Evolutionary conservation across 2,113 vertebrate genomes (phyloP).

Genomic region (Corythornis vintsioides): DNA sequence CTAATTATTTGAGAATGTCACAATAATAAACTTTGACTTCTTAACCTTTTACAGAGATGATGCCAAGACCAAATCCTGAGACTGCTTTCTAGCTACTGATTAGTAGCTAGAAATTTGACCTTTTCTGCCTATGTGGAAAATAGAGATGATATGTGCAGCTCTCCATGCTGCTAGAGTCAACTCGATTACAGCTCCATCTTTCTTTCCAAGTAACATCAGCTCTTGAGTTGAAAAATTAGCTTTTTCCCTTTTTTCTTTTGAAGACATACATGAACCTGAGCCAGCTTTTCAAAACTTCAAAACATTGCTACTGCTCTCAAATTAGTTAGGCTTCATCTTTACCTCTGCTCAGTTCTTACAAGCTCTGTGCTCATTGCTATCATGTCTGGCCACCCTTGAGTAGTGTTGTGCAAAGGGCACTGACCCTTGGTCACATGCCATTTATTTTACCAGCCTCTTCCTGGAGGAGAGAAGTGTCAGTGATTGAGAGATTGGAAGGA

Average conservation of each 20-base stretch:
- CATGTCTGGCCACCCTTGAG: not conserved
- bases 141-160: not conserved
- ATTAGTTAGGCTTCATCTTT: not conserved
- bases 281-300: not conserved
- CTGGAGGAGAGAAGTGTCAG: not conserved
- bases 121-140: conserved; percentile 49
- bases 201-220: conserved; percentile 2
- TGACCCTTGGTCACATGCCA: accelerated
- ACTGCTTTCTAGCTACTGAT: conserved; percentile 56
- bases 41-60: conserved; percentile 59
- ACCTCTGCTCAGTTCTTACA: not conserved
- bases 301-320: not conserved
- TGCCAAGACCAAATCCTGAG: conserved; percentile 61
- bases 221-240: not conserved
- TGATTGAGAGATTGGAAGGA: not conserved
- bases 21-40: conserved; percentile 58
- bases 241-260: not conserved
- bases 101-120: conserved; percentile 58
- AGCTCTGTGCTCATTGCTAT: not conserved
- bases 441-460: not conserved
- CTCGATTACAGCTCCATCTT: conserved; percentile 28
- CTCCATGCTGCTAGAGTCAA: conserved; percentile 31
- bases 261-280: not conserved
- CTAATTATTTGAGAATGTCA: conserved; percentile 64
- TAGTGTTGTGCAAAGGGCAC: not conserved